phyloP scores from a whole-genome alignment of 2,888 invertebrate species.

The Carterocephalus palaemon region DNA sequence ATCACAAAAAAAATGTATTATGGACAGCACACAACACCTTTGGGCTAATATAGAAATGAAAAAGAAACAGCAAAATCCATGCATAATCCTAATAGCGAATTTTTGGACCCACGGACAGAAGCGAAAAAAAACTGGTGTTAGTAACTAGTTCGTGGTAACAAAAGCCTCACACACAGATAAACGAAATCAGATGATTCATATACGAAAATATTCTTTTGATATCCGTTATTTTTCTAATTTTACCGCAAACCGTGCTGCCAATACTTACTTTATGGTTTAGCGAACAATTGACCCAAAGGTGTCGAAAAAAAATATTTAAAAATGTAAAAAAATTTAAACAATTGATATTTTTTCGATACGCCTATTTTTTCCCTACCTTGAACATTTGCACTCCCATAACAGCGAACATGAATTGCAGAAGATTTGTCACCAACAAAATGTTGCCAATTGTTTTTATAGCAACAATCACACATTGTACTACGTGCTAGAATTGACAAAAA shows the following conservation, averaged over 20 bases:
- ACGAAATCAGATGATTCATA: constrained; percentile 54
- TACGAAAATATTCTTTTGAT: too few species aligned
- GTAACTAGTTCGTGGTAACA: constrained; percentile 43
- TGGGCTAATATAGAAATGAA: constrained; percentile 56
- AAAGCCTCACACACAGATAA: constrained; percentile 61
- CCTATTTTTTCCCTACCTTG: constrained; percentile 92
- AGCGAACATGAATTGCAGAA: constrained; percentile 99
- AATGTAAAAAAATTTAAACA: constrained; percentile 27
- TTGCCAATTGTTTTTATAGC: constrained; percentile 99
- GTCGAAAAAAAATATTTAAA: constrained; percentile 52
- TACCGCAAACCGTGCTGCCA: constrained; percentile 26
- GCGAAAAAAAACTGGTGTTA: constrained; percentile 45
- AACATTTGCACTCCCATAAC: constrained; percentile 99
- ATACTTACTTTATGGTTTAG: constrained; percentile 53
- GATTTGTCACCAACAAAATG: constrained; percentile 99
- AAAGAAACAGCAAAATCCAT: constrained; percentile 41
- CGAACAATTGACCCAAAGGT: constrained; percentile 68
- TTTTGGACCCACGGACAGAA: constrained; percentile 70
- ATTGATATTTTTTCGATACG: constrained; percentile 8
- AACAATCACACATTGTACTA: constrained; percentile 99
- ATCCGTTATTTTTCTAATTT: constrained; percentile 4
- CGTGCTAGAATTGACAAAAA: constrained; percentile 86
- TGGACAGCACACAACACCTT: constrained; percentile 68
- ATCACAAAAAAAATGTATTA: constrained; percentile 42
- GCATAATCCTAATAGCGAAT: constrained; percentile 53